Evolutionary conservation across 2,888 invertebrate genomes (phyloP).

Genomic region (Drosophila siamana): DNA sequence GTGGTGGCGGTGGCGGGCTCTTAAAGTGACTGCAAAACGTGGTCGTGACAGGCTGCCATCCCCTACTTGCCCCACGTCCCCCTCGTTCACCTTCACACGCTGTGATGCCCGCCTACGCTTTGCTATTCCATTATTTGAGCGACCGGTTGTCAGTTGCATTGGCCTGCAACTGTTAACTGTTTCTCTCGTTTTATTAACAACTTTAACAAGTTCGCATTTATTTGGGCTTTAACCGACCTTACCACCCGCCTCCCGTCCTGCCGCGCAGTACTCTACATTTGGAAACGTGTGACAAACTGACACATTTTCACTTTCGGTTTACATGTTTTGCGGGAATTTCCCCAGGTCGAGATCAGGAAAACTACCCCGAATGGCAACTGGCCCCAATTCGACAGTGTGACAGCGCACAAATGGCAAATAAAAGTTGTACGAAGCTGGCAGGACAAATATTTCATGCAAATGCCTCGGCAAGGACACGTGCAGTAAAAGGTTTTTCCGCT

Average conservation of each 20-base stretch:
- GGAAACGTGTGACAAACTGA: conserved; percentile 18
- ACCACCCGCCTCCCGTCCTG: not conserved
- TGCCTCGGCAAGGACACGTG: conserved; percentile 65
- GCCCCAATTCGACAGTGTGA: conserved; percentile 23
- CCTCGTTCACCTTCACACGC: too few relatives aligned
- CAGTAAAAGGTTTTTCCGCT: conserved; percentile 51
- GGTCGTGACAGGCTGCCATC: conserved; percentile 46
- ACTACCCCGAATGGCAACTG: conserved; percentile 6
- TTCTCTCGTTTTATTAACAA: not conserved
- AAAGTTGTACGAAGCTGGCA: conserved; percentile 30
- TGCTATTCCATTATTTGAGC: not conserved
- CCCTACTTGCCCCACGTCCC: not conserved
- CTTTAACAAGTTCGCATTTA: not conserved
- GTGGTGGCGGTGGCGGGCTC: conserved; percentile 25
- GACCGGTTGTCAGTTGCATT: conserved; percentile 19
- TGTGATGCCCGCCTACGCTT: too few relatives aligned
- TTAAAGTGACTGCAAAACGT: conserved; percentile 63
- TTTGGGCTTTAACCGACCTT: conserved; percentile 12
- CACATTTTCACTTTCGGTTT: conserved; percentile 42
- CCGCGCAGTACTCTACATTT: not conserved
- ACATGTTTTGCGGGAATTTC: conserved; percentile 29
- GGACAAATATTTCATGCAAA: conserved; percentile 66
- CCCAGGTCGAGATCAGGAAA: not conserved
- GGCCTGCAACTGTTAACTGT: conserved; percentile 16
- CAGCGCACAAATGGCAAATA: conserved; percentile 53